These are phyloP conservation scores for Lepus townsendii DNA, from an alignment of 2,797 vertebrate species.

Conservation along the genomic window DNA sequence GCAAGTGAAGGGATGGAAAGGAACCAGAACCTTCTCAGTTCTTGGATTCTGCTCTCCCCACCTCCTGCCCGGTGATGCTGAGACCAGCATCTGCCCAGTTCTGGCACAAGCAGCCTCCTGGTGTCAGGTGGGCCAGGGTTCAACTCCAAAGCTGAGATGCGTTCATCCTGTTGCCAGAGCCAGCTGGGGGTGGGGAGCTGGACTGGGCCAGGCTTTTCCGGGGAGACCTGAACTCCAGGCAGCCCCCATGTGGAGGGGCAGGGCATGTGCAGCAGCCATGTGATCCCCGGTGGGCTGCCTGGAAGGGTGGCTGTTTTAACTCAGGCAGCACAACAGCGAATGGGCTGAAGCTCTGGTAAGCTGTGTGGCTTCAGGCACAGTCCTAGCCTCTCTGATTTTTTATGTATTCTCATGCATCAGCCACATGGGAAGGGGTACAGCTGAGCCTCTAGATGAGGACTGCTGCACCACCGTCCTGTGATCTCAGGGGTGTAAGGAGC, in stretches of 20 bases:
- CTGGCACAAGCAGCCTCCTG: background rate
- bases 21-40: background rate
- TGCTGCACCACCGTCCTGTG: background rate
- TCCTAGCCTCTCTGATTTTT: background rate
- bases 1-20: background rate
- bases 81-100: background rate
- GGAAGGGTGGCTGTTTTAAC: background rate
- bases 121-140: background rate
- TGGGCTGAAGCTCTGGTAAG: background rate
- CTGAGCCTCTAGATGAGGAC: background rate
- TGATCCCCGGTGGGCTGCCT: background rate
- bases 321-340: background rate
- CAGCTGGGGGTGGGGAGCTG: background rate
- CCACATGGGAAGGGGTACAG: background rate
- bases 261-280: rapidly evolving
- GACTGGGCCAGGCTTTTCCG: background rate
- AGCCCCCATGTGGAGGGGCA: background rate
- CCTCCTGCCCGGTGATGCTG: background rate
- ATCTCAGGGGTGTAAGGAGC: background rate
- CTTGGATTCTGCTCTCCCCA: background rate
- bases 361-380: background rate
- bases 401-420: conserved; percentile 43
- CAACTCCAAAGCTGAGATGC: conserved; percentile 7
- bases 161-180: background rate
- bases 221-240: background rate